Conservation (phyloP, 1,140 invertebrate genomes). For the Trialeurodes vaporariorum region DNA sequence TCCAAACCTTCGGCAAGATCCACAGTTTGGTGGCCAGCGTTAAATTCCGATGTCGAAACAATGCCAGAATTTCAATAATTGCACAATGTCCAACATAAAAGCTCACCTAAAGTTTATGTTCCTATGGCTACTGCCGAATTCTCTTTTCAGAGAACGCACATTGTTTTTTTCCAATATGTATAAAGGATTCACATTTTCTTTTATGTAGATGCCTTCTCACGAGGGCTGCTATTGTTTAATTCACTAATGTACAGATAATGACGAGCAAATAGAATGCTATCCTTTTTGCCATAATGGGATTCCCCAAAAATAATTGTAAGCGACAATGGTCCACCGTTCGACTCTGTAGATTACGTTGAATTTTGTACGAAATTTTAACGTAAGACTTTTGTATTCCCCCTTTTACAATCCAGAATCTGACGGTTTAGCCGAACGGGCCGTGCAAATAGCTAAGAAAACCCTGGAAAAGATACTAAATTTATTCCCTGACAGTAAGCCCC, state of each 20-base stretch:
- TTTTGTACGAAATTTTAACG: slow-evolving; percentile 2
- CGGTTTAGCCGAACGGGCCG: slow-evolving; percentile 27
- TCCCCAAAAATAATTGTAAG: slow-evolving; percentile 7
- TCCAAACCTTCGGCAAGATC: slow-evolving; percentile 29
- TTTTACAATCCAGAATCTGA: slow-evolving; percentile 23
- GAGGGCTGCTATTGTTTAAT: not conserved
- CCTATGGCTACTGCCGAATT: not conserved
- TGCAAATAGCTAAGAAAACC: slow-evolving; percentile 32
- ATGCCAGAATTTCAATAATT: not conserved
- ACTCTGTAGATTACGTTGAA: not conserved
- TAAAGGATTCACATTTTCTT: not conserved
- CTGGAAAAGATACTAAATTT: slow-evolving; percentile 9
- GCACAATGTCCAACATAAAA: not conserved
- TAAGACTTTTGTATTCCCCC: not conserved
- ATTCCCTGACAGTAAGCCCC: not conserved
- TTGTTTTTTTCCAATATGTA: not conserved
- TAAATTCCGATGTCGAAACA: slow-evolving; percentile 28
- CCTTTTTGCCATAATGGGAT: not conserved
- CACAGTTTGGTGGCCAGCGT: slow-evolving; percentile 34
- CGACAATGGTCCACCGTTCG: not conserved
- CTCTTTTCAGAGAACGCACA: not conserved
- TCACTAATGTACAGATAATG: not conserved
- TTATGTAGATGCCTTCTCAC: not conserved
- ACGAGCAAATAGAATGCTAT: not conserved
- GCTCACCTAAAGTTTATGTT: not conserved